phyloP scores from a whole-genome alignment of 2,113 vertebrate species.

The Ceratotherium simum region DNA sequence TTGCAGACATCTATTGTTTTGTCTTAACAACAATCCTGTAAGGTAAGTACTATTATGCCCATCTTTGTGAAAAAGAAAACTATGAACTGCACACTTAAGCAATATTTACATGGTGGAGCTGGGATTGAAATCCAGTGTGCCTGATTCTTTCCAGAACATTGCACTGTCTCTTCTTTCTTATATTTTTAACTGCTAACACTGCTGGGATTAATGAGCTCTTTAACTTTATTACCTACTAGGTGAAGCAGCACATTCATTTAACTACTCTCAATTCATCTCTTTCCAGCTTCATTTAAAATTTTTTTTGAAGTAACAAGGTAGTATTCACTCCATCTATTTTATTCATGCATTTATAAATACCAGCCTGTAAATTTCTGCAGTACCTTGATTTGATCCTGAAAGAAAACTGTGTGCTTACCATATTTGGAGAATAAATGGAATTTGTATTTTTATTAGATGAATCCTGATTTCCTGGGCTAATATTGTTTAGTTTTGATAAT shows the following conservation, averaged over 20 bases:
- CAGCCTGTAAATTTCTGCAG: background rate
- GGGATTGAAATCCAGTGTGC: background rate
- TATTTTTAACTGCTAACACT: background rate
- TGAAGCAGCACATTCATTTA: background rate
- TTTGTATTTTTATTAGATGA: conserved; percentile 5
- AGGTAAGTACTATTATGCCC: background rate
- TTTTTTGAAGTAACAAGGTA: background rate
- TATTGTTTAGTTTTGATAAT: conserved; percentile 34
- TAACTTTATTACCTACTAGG: background rate
- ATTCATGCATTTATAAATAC: background rate
- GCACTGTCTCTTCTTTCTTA: background rate
- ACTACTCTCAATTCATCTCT: background rate
- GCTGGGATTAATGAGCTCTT: conserved; percentile 6
- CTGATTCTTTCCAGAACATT: background rate
- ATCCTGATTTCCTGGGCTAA: background rate
- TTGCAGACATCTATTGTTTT: background rate
- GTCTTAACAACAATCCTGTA: background rate
- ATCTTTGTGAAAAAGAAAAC: background rate
- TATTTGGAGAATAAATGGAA: background rate
- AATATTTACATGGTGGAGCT: background rate
- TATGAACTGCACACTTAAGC: background rate
- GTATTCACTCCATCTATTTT: background rate
- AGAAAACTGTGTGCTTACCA: background rate
- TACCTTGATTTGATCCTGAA: conserved; percentile 19
- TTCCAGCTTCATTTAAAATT: background rate